These are phyloP conservation scores for Aldabrachelys gigantea DNA, from an alignment of 2,113 vertebrate genomes.

Conservation along the genomic window DNA sequence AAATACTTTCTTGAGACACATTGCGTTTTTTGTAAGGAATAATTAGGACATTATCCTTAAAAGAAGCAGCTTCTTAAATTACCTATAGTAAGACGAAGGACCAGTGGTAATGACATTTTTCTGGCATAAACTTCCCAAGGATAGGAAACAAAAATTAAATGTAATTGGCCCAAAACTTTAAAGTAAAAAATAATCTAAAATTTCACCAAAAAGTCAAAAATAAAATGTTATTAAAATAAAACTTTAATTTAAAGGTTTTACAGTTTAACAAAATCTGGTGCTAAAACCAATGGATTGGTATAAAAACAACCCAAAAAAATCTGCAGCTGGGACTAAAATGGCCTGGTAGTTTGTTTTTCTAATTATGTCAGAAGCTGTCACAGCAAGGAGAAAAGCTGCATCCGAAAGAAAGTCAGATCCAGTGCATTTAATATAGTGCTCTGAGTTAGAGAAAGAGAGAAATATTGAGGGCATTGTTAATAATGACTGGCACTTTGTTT, in stretches of 20 bases:
- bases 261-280: background rate
- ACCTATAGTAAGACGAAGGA: background rate
- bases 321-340: background rate
- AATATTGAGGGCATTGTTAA: background rate
- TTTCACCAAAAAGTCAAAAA: background rate
- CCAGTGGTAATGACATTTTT: background rate
- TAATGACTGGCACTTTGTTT: constrained; percentile 7
- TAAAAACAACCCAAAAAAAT: background rate
- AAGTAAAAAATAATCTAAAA: background rate
- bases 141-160: background rate
- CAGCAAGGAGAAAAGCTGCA: background rate
- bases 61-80: constrained; percentile 5
- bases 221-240: constrained; percentile 4
- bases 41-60: background rate
- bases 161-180: background rate
- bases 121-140: background rate
- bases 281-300: background rate
- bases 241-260: background rate
- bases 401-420: background rate
- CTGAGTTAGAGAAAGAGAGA: background rate
- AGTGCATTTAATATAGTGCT: background rate
- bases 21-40: background rate
- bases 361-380: background rate
- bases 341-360: background rate
- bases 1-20: background rate